A percentile compares a stretch with the other conserved stretches of the same genome.
phyloP scores from a whole-genome alignment of 2,888 invertebrate genomes.

The Drosophila ezoana region DNA sequence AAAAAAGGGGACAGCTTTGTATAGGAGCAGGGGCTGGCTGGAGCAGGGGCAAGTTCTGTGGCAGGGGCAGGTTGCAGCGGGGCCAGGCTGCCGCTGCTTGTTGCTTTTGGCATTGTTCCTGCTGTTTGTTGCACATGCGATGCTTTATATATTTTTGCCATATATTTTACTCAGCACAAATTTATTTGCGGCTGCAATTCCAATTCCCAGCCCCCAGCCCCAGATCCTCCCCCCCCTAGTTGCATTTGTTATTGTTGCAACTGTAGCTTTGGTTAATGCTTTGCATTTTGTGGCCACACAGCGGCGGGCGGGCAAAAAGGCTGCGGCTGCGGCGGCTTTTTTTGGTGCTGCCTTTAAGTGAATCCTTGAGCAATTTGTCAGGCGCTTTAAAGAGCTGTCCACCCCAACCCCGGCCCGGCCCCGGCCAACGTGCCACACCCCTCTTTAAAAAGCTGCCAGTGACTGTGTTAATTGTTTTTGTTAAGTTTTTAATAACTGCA shows the following conservation, averaged over 20 bases:
- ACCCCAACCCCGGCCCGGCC: not conserved
- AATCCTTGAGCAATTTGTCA: constrained; percentile 67
- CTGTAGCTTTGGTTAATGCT: constrained; percentile 77
- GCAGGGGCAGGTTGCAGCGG: not conserved
- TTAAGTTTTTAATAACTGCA: constrained; percentile 78
- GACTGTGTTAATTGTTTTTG: constrained; percentile 78
- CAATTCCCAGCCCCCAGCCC: constrained; percentile 44
- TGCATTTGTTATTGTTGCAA: constrained; percentile 74
- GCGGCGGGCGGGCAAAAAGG: constrained; percentile 12
- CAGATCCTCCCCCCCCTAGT: not conserved
- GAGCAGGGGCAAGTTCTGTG: not conserved
- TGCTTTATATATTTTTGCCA: constrained; percentile 68
- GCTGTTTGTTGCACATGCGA: constrained; percentile 75
- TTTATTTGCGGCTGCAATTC: constrained; percentile 75
- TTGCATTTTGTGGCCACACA: constrained; percentile 74
- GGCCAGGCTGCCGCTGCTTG: constrained; percentile 50
- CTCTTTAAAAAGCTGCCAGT: constrained; percentile 16
- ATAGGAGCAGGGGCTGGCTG: not conserved
- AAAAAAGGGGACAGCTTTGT: constrained; percentile 59
- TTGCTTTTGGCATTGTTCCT: constrained; percentile 79
- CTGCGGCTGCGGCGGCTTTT: constrained; percentile 18
- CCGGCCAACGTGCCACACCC: not conserved
- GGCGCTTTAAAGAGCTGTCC: constrained; percentile 37
- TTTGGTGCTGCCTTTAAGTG: constrained; percentile 43
- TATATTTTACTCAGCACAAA: constrained; percentile 73